phyloP scores from a whole-genome alignment of 2,888 invertebrate species.

The Dryobotodes eremita region DNA sequence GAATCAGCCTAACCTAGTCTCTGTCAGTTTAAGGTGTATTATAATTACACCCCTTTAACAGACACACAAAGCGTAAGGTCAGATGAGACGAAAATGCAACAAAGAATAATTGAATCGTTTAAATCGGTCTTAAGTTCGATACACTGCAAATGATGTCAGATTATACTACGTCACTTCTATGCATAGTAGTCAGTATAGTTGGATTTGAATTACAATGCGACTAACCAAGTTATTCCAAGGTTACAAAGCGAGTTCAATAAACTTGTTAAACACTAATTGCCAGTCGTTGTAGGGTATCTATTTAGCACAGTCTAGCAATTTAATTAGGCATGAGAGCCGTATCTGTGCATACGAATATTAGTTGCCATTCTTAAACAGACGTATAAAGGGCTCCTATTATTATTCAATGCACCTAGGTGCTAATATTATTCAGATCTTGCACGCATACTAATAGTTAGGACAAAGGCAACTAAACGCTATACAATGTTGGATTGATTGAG shows the following conservation, averaged over 20 bases:
- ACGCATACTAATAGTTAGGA: conserved; percentile 65
- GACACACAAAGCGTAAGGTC: neutral
- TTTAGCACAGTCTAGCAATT: conserved; percentile 53
- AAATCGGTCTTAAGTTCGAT: neutral
- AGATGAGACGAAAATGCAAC: neutral
- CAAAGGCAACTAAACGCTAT: conserved; percentile 62
- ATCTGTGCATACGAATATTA: conserved; percentile 60
- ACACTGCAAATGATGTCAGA: conserved; percentile 7
- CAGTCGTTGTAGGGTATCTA: conserved; percentile 40
- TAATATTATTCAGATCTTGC: conserved; percentile 66
- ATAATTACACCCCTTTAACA: too few species aligned
- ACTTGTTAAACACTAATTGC: conserved; percentile 57
- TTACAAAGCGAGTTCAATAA: conserved; percentile 54
- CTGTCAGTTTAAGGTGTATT: too few species aligned
- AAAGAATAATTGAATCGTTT: neutral
- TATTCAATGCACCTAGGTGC: conserved; percentile 67
- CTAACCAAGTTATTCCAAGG: conserved; percentile 50
- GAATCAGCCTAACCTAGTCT: too few species aligned
- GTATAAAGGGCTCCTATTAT: conserved; percentile 52
- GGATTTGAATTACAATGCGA: conserved; percentile 28
- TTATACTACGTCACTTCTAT: conserved; percentile 5
- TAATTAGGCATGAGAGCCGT: conserved; percentile 50
- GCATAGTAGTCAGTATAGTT: neutral
- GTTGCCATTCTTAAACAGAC: conserved; percentile 48
- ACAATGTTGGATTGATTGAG: conserved; percentile 66